These are phyloP conservation scores for Melanerpes formicivorus DNA, from an alignment of 2,113 vertebrate genomes.

Conservation along the genomic window DNA sequence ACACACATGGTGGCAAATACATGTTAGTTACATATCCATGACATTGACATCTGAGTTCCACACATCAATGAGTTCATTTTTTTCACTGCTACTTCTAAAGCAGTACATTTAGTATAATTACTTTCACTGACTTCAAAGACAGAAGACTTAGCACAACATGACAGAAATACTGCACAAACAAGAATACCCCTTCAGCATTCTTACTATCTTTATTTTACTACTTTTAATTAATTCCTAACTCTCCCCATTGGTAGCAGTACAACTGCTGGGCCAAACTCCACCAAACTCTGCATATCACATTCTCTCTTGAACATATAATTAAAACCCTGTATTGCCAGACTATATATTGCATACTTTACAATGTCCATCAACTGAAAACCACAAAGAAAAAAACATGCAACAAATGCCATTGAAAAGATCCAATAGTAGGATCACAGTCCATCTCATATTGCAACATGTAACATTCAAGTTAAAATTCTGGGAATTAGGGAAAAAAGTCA, in stretches of 20 bases:
- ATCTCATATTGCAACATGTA: neutral
- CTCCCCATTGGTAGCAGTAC: neutral
- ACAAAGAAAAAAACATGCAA: neutral
- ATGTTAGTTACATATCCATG: neutral
- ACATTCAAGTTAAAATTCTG: neutral
- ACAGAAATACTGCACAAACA: neutral
- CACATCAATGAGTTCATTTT: accelerated
- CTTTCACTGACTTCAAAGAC: neutral
- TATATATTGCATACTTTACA: neutral
- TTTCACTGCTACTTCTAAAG: neutral
- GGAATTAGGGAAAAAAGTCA: neutral
- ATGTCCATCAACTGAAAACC: neutral
- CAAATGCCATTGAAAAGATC: neutral
- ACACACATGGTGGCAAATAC: neutral
- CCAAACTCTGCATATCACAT: too few relatives aligned
- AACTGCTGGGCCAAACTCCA: neutral
- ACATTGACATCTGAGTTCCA: neutral
- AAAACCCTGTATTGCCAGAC: neutral
- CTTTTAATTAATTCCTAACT: neutral
- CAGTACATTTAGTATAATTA: neutral
- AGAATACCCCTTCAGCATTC: neutral
- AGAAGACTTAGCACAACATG: neutral
- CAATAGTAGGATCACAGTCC: neutral
- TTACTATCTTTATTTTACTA: neutral
- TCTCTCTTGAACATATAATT: neutral